Base-by-base conservation (phyloP, 2,888 invertebrate genomes). In the Chouioia cunea region DNA sequence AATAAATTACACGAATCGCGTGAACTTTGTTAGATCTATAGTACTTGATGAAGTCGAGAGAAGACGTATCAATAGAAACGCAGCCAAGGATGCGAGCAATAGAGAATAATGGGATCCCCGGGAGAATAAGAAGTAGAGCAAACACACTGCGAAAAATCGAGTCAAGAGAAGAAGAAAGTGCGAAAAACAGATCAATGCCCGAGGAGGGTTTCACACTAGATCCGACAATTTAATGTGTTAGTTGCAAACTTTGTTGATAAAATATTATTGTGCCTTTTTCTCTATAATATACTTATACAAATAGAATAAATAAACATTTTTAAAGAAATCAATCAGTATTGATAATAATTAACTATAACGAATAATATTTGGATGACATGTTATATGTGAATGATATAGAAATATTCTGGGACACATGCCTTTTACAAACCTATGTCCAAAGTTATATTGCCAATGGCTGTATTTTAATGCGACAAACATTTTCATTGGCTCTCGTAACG, bases 161-260 rank as follows among this genome's bases (percentile, higher is more conserved):
- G 52, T 20, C n/a, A 16, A 50, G 36, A 4, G 43, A 20, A 20
- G n/a, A 36, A n/a, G 43, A 52, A 36, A 36, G 36, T 47, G 48
- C 76, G 76, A 79, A 78, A 80, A 80, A 80, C 78, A 78, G 79
- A 80, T 80, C 80, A 81, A 80, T 81, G 78, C 36, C 10, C 10
- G 75, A 65, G 71, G 10, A 65, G 59, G 76, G 69, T 78, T 73
- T 75, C 72, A 76, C 36, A 36, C 63, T 74, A 73, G 74, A 77
- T 79, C 74, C 70, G 74, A 71, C 71, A 72, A 68, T 74, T 73
- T 74, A 10, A n/a, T n/a, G n/a, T n/a, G n/a, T 3, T 12, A 1
- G 36, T 6, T 12, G 36, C 36, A 6, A 36, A 12, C 10, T 6
- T 36, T n/a, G 10, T 36, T 36, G 10, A 36, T 36, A 2, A 36